Percentiles rank a stretch among this genome's conserved stretches.
Evolutionary conservation across 2,888 invertebrate species (phyloP).

Genomic region (Cyrtodaria siliqua): DNA sequence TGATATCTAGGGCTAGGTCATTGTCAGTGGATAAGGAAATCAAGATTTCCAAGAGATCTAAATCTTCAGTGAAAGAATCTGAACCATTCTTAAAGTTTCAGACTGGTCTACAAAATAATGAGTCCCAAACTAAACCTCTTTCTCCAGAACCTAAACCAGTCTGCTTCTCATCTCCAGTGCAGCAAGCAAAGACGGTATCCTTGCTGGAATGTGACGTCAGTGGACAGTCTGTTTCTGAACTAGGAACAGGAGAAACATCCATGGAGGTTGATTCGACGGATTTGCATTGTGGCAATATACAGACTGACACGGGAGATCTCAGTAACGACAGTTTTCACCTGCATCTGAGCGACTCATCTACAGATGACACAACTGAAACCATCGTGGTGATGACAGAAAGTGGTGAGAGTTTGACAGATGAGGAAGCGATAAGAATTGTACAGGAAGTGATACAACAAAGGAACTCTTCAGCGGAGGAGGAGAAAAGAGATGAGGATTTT

Average conservation of each 20-base stretch:
- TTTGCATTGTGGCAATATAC: too few species aligned
- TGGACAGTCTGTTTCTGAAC: not conserved
- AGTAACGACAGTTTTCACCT: not conserved
- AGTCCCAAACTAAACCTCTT: constrained; percentile 6
- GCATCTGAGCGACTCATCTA: constrained; percentile 4
- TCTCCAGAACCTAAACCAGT: constrained; percentile 35
- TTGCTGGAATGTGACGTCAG: not conserved
- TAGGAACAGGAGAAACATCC: not conserved
- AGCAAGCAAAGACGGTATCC: not conserved
- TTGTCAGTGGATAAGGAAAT: constrained; percentile 40
- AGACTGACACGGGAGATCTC: not conserved
- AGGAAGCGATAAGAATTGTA: constrained; percentile 73
- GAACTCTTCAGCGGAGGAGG: not conserved
- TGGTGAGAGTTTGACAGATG: constrained; percentile 71
- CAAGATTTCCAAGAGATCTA: not conserved
- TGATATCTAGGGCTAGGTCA: constrained; percentile 29
- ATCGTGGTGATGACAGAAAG: constrained; percentile 74
- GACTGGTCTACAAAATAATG: not conserved
- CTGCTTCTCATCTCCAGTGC: constrained; percentile 38
- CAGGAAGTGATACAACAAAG: constrained; percentile 62
- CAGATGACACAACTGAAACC: constrained; percentile 54
- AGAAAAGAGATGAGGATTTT: not conserved
- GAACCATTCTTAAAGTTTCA: not conserved
- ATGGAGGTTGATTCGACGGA: not conserved
- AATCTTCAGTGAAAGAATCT: not conserved